A percentile compares a stretch with the other conserved stretches of the same genome.
These are phyloP conservation scores for Sturmia bella DNA, from an alignment of 2,888 invertebrate genomes.

Conservation along the genomic window DNA sequence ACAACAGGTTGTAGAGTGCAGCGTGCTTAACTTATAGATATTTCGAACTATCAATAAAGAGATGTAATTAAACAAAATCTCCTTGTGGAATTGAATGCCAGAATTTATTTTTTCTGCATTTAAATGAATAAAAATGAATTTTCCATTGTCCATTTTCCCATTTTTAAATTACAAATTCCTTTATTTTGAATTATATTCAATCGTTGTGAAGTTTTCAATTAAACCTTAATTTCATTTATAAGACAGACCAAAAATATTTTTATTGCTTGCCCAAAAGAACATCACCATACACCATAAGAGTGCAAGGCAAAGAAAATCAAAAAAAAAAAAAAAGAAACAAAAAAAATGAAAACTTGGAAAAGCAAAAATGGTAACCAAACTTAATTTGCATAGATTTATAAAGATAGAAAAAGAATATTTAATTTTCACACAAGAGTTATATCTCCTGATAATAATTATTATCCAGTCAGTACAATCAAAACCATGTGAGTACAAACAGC, in stretches of 20 bases:
- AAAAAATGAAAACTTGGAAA: conserved; percentile 29
- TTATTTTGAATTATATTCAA: neutral
- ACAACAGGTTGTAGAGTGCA: no score
- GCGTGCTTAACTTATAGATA: no score
- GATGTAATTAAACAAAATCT: no score
- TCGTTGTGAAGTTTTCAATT: conserved; percentile 17
- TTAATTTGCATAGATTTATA: conserved; percentile 52
- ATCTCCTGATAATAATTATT: conserved; percentile 54
- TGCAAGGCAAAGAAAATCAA: neutral
- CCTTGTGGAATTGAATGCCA: neutral
- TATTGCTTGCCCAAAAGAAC: conserved; percentile 27
- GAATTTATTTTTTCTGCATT: neutral
- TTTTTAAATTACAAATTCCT: conserved; percentile 6
- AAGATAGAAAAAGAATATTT: conserved; percentile 29
- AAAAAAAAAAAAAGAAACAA: neutral
- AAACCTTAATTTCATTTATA: conserved; percentile 52
- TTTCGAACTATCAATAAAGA: no score
- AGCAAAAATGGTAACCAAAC: conserved; percentile 30
- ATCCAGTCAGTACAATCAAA: conserved; percentile 53
- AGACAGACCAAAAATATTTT: conserved; percentile 53
- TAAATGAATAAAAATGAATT: no score
- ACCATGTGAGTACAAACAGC: conserved; percentile 21
- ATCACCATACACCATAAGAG: neutral
- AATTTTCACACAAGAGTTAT: conserved; percentile 53
- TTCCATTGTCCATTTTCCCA: neutral